These are phyloP conservation scores for Sciurus niger DNA, from an alignment of 2,113 vertebrate genomes.

Conservation along the genomic window DNA sequence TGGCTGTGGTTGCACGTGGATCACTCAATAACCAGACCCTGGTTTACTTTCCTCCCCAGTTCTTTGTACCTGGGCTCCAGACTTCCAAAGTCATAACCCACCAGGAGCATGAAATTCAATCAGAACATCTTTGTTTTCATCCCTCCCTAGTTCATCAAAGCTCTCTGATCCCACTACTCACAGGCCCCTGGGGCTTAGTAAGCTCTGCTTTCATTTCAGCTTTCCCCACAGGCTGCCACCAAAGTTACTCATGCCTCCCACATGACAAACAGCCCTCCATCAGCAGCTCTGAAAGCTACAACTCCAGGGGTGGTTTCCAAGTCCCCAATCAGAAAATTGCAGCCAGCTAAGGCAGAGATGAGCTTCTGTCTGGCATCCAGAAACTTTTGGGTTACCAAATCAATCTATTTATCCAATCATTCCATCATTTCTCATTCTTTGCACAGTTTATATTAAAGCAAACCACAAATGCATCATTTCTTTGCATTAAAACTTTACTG, in stretches of 20 bases:
- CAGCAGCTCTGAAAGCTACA: conserved; percentile 91
- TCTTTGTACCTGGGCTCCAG: conserved; percentile 95
- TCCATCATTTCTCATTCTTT: conserved; percentile 94
- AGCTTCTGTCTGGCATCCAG: conserved; percentile 92
- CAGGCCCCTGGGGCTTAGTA: conserved; percentile 93
- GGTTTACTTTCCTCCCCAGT: conserved; percentile 92
- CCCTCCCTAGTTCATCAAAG: conserved; percentile 94
- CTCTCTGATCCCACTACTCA: conserved; percentile 94
- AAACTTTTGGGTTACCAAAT: conserved; percentile 94
- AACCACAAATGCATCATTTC: conserved; percentile 93
- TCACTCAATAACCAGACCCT: conserved; percentile 92
- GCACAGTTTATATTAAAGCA: conserved; percentile 95
- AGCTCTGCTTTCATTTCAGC: conserved; percentile 92
- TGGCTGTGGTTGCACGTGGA: conserved; percentile 95
- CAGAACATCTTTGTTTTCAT: conserved; percentile 93
- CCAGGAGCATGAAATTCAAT: conserved; percentile 95
- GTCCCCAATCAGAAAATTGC: conserved; percentile 91
- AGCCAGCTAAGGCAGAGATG: conserved; percentile 92
- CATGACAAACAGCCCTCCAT: conserved; percentile 94
- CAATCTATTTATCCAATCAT: conserved; percentile 95
- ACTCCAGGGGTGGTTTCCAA: conserved; percentile 89
- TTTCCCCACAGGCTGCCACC: conserved; percentile 93
- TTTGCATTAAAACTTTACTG: conserved; percentile 93
- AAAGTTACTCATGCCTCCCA: conserved; percentile 91
- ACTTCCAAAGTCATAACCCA: conserved; percentile 95